A percentile compares a stretch with the other conserved stretches of the same genome.
These are phyloP conservation scores for Melanostoma scalare DNA, from an alignment of 2,888 invertebrate species.

Conservation along the genomic window DNA sequence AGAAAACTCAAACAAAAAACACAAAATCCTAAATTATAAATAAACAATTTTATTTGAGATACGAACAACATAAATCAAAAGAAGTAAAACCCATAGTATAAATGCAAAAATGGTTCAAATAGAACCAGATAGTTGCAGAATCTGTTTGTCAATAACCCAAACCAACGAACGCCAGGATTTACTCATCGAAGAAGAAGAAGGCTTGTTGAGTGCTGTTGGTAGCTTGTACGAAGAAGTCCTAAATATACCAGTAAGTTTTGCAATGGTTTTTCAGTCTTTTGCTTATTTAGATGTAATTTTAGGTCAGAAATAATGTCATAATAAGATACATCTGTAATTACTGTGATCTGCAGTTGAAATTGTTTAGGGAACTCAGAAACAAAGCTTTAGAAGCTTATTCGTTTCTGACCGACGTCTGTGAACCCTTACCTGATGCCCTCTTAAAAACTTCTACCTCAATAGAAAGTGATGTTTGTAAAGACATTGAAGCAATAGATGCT, in stretches of 20 bases:
- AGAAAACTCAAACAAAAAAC: too few relatives aligned
- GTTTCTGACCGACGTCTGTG: slow-evolving; percentile 6
- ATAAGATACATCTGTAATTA: slow-evolving; percentile 76
- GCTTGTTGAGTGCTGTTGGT: slow-evolving; percentile 68
- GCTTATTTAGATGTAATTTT: too few relatives aligned
- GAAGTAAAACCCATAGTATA: not conserved
- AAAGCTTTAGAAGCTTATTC: slow-evolving; percentile 74
- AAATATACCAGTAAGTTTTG: slow-evolving; percentile 67
- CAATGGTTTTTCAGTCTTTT: too few relatives aligned
- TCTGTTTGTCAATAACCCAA: slow-evolving; percentile 74
- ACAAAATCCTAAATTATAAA: too few relatives aligned
- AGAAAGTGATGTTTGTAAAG: not conserved
- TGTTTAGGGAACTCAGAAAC: slow-evolving; percentile 76
- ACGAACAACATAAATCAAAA: not conserved
- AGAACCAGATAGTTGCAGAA: slow-evolving; percentile 74
- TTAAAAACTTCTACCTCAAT: too few relatives aligned
- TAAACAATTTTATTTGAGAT: too few relatives aligned
- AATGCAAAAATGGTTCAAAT: slow-evolving; percentile 55
- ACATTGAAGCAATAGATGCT: not conserved
- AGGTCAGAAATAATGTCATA: too few relatives aligned
- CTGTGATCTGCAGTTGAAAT: slow-evolving; percentile 76
- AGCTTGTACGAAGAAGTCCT: slow-evolving; percentile 74
- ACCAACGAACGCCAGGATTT: slow-evolving; percentile 74
- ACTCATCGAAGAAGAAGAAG: slow-evolving; percentile 25
- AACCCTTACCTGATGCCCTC: too few relatives aligned